Evolutionary conservation across 2,888 invertebrate genomes (phyloP).

Genomic region (Junonia oenone): DNA sequence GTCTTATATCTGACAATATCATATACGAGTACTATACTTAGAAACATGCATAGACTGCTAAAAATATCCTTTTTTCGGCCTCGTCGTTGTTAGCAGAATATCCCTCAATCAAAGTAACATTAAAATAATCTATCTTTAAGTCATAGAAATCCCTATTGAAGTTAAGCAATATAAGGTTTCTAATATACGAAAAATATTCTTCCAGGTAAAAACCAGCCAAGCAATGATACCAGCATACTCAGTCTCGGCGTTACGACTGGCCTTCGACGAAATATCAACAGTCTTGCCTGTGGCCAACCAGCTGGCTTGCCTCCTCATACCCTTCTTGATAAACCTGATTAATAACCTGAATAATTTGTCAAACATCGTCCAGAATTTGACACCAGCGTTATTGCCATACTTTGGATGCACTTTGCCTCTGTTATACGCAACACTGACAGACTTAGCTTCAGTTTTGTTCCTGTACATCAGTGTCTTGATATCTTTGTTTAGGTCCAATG

Average conservation of each 20-base stretch:
- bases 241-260: slow-evolving; percentile 58
- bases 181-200: slow-evolving; percentile 3
- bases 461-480: slow-evolving; percentile 66
- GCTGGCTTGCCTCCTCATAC: slow-evolving; percentile 58
- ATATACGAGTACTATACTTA: too few relatives aligned
- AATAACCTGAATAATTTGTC: slow-evolving; percentile 69
- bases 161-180: too few relatives aligned
- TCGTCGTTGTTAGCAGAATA: too few relatives aligned
- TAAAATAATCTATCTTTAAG: too few relatives aligned
- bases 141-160: too few relatives aligned
- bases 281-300: slow-evolving; percentile 64
- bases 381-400: slow-evolving; percentile 64
- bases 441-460: slow-evolving; percentile 64
- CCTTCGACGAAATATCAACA: slow-evolving; percentile 65
- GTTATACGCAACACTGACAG: slow-evolving; percentile 63
- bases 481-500: slow-evolving; percentile 64
- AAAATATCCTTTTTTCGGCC: too few relatives aligned
- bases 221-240: slow-evolving; percentile 72
- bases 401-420: slow-evolving; percentile 67
- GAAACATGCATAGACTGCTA: too few relatives aligned
- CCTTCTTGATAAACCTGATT: slow-evolving; percentile 65
- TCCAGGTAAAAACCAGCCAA: slow-evolving; percentile 50
- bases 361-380: slow-evolving; percentile 67
- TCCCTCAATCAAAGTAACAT: too few relatives aligned
- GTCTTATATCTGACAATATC: too few relatives aligned